Percentiles rank a stretch among this genome's conserved stretches.
phyloP scores from a whole-genome alignment of 1,140 invertebrate genomes.

The Triops cancriformis region DNA sequence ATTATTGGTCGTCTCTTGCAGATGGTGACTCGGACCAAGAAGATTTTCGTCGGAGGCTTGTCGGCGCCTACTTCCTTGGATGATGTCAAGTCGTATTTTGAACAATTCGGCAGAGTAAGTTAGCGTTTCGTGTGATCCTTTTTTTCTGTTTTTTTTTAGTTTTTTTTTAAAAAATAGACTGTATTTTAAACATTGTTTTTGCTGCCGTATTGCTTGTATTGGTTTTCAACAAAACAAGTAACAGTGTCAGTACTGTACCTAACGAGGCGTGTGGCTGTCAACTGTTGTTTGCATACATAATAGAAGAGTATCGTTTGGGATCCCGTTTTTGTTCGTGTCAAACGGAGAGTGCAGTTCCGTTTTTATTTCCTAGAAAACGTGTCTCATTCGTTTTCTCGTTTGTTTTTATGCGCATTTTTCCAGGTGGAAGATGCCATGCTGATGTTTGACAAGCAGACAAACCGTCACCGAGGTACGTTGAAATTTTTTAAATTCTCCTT shows the following conservation, averaged over 20 bases:
- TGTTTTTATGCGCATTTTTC: conserved; percentile 42
- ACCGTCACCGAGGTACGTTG: conserved; percentile 98
- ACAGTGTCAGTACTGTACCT: too few relatives aligned
- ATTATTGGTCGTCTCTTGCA: conserved; percentile 47
- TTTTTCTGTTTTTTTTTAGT: conserved; percentile 23
- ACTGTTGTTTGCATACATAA: neutral
- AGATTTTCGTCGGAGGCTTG: conserved; percentile 99
- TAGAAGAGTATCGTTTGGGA: neutral
- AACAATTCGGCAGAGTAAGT: conserved; percentile 97
- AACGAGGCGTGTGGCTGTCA: too few relatives aligned
- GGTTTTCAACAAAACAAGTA: too few relatives aligned
- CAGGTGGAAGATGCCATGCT: conserved; percentile 99
- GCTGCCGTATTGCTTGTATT: too few relatives aligned
- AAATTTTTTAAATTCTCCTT: neutral
- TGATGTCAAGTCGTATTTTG: conserved; percentile 99
- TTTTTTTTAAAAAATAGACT: too few relatives aligned
- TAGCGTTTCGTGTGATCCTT: conserved; percentile 20
- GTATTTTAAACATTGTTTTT: neutral
- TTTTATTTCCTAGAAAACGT: too few relatives aligned
- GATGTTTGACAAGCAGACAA: conserved; percentile 99
- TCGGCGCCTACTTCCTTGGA: conserved; percentile 98
- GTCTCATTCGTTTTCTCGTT: neutral
- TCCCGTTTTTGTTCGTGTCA: neutral
- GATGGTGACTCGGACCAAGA: conserved; percentile 99
- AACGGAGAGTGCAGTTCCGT: neutral